These are phyloP conservation scores for Poecilobothrus nobilitatus DNA, from an alignment of 2,888 invertebrate species.

Conservation along the genomic window DNA sequence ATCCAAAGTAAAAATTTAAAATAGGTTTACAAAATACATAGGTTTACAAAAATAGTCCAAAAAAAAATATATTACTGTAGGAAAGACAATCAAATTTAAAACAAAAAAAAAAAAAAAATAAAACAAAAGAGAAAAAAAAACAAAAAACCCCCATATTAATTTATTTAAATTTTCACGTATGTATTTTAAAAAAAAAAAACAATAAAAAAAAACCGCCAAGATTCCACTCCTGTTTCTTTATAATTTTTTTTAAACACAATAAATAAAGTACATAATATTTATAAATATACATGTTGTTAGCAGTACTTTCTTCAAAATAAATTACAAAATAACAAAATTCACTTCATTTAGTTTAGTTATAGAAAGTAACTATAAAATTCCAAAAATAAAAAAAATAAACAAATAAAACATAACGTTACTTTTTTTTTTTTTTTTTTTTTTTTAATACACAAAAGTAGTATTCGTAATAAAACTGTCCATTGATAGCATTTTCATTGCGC, in stretches of 20 bases:
- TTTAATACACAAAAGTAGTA: constrained; percentile 9
- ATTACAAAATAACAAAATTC: not conserved
- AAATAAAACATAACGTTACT: not conserved
- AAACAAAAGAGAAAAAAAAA: too few relatives aligned
- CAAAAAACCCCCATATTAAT: too few relatives aligned
- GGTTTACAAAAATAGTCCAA: too few relatives aligned
- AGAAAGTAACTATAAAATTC: not conserved
- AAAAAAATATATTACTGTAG: too few relatives aligned
- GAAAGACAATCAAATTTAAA: too few relatives aligned
- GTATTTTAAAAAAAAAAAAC: not conserved
- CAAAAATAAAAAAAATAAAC: constrained; percentile 11
- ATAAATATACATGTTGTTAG: not conserved
- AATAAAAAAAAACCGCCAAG: not conserved
- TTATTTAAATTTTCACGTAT: too few relatives aligned
- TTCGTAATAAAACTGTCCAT: constrained; percentile 18
- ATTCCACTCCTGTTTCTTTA: not conserved
- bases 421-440: too few relatives aligned
- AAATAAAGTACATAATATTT: too few relatives aligned
- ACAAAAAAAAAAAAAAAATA: too few relatives aligned
- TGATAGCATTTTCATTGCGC: constrained; percentile 13
- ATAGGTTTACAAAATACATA: too few relatives aligned
- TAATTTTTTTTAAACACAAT: not conserved
- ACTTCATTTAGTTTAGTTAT: not conserved
- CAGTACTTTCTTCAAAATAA: not conserved
- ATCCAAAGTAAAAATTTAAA: too few relatives aligned